Conservation (phyloP, 2,888 invertebrate species). For the Heliconius cydno region DNA sequence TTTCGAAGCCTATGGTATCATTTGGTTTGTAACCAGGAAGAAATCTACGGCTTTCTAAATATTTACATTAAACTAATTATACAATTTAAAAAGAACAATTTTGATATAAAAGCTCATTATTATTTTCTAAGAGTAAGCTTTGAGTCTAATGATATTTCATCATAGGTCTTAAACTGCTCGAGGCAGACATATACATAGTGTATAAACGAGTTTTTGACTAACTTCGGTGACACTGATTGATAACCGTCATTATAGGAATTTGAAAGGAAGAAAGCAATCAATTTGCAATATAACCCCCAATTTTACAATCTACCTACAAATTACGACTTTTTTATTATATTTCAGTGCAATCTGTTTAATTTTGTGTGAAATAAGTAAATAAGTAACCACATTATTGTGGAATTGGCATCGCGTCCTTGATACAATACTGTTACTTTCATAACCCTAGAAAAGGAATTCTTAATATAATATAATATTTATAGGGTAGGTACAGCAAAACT, state of each 20-base stretch:
- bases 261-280: slow-evolving; percentile 29
- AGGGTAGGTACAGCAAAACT: slow-evolving; percentile 9
- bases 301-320: neutral
- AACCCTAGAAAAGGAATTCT: slow-evolving; percentile 45
- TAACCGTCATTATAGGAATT: slow-evolving; percentile 20
- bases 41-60: slow-evolving; percentile 22
- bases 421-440: slow-evolving; percentile 51
- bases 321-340: neutral
- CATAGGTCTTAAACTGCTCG: slow-evolving; percentile 2
- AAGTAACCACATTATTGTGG: slow-evolving; percentile 49
- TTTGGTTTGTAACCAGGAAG: slow-evolving; percentile 24
- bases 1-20: slow-evolving; percentile 27
- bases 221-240: slow-evolving; percentile 34
- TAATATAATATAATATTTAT: slow-evolving; percentile 36
- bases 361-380: slow-evolving; percentile 49
- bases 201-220: slow-evolving; percentile 26
- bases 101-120: neutral
- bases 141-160: slow-evolving; percentile 4
- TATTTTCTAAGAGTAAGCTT: neutral
- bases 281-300: slow-evolving; percentile 7
- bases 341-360: slow-evolving; percentile 33
- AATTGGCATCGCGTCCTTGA: slow-evolving; percentile 53
- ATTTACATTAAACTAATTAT: neutral
- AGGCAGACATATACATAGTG: neutral
- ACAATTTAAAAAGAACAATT: neutral